Conservation (phyloP, 2,888 invertebrate species). For the Encarsia formosa region DNA sequence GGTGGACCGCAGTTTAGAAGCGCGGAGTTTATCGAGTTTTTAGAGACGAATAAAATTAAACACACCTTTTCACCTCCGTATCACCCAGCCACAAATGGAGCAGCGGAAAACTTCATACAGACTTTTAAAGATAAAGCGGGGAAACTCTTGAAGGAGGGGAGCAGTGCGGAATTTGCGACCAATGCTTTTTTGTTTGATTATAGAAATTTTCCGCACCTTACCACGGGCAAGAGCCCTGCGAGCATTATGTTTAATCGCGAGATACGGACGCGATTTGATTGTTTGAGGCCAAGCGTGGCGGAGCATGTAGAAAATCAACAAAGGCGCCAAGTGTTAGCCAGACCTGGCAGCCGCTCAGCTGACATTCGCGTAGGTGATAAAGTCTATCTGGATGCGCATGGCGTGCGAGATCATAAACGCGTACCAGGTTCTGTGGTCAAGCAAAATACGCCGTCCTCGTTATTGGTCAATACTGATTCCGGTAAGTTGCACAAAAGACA, state of each 20-base stretch:
- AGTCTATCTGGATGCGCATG: neutral
- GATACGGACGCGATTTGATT: neutral
- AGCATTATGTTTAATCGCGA: neutral
- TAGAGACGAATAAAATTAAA: neutral
- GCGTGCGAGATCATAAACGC: neutral
- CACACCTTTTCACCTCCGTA: neutral
- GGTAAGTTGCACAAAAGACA: neutral
- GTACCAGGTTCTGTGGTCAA: neutral
- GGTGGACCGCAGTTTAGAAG: no score
- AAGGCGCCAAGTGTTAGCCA: neutral
- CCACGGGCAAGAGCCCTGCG: neutral
- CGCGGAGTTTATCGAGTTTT: neutral
- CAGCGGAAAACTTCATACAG: neutral
- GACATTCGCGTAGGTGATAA: neutral
- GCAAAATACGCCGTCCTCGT: neutral
- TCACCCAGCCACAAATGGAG: no score
- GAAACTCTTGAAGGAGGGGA: neutral
- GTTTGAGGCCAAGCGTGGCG: no score
- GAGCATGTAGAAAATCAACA: neutral
- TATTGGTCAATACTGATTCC: neutral
- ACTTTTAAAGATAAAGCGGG: no score
- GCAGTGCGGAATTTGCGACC: neutral
- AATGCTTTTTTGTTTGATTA: no score
- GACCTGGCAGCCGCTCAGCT: neutral
- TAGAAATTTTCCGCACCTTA: no score